Base-by-base conservation (phyloP, 2,113 vertebrate genomes). In the Ammodytes dubius region DNA sequence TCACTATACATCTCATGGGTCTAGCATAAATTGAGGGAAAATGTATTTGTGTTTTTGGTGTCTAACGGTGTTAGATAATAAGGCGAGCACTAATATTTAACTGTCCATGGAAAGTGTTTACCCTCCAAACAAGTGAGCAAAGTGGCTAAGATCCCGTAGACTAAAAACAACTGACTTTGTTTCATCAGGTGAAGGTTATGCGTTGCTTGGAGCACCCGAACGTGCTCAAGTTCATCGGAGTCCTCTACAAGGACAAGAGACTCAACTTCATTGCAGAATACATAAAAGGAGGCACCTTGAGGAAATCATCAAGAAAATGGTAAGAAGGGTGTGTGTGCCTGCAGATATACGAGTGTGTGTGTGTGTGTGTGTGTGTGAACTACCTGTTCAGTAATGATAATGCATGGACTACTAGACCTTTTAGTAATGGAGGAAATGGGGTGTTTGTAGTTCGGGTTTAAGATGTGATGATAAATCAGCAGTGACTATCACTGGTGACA, bases 181-280 rank as follows among this genome's bases (percentile, higher is more conserved):
- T 69, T 76, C 46, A 0, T 43, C 89, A 99, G 98, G 98, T 99
- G 75, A 99, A 99, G 88, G 98, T 99, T 77, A 99, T 99, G 98
- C 96, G 98, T 4, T 99, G 98, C 77, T 90, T 99, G 80, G 98
- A 99, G 68, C 98, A 99, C 77, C 98, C 98, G 10, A 99, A 99
- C 0, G 98, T 99, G 76, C 96, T 99, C 67, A 97, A 94, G 93
- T 99, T 99, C 90, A 99, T 99, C 0, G 98, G 98, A 0, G 98
- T 99, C 67, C 97, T 99, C 68, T 99, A 99, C 89, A 99, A 99
- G 85, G 98, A 99, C 94, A 99, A 99, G 92, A 94, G 98, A 77
- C 96, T 99, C 81, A 99, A 99, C 93, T 99, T 99, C 93, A 99
- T 99, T 79, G 96, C 98, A 0, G 98, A 99, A 91, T 99, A 99